Evolutionary conservation across 2,888 invertebrate genomes (phyloP).

Genomic region (Troides oblongomaculatus): DNA sequence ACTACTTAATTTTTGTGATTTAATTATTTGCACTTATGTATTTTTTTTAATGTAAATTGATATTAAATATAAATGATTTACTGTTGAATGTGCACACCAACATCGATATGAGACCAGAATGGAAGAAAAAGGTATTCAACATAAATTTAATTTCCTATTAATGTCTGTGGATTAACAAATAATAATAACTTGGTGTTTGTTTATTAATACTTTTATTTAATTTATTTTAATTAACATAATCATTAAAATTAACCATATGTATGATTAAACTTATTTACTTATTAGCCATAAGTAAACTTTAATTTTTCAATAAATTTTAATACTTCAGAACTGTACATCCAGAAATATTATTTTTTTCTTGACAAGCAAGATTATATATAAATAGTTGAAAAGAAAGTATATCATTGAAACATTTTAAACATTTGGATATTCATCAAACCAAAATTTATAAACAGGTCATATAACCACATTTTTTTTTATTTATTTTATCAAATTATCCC

Average conservation of each 20-base stretch:
- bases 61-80: slow-evolving; percentile 38
- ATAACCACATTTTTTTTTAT: too few species aligned
- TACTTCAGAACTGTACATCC: too few species aligned
- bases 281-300: background rate
- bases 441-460: too few species aligned
- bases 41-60: slow-evolving; percentile 16
- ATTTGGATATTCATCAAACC: too few species aligned
- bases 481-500: too few species aligned
- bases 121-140: slow-evolving; percentile 71
- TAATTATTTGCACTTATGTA: background rate
- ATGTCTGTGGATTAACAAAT: slow-evolving; percentile 29
- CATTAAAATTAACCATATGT: background rate
- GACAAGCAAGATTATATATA: too few species aligned
- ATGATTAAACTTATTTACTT: background rate
- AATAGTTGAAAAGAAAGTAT: too few species aligned
- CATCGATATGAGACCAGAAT: slow-evolving; percentile 73
- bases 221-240: background rate
- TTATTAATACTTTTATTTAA: background rate
- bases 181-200: slow-evolving; percentile 23
- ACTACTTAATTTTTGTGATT: background rate
- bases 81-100: slow-evolving; percentile 71
- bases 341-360: too few species aligned
- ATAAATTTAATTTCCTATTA: slow-evolving; percentile 28
- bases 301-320: background rate
- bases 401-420: too few species aligned